Percentiles rank a stretch among this genome's conserved stretches.
phyloP scores from a whole-genome alignment of 1,140 invertebrate species.

The Archivesica marissinica region DNA sequence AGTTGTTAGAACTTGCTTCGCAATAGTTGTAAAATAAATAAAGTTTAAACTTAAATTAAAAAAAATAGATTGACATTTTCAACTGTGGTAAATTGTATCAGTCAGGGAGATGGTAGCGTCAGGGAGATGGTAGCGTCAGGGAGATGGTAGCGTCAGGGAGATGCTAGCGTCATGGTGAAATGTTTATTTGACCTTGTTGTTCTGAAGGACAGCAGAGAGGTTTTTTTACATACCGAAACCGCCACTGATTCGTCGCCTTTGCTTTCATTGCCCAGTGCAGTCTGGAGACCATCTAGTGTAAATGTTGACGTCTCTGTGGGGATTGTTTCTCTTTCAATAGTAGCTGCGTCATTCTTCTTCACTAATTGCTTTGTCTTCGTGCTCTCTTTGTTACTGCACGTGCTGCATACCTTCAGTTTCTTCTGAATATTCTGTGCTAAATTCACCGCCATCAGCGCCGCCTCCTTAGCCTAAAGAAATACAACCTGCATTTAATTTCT shows the following conservation, averaged over 20 bases:
- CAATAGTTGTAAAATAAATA: too few species aligned
- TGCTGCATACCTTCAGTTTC: slow-evolving; percentile 21
- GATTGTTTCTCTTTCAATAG: not conserved
- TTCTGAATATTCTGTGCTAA: slow-evolving; percentile 38
- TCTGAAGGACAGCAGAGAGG: not conserved
- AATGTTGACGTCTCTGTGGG: slow-evolving; percentile 15
- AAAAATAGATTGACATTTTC: too few species aligned
- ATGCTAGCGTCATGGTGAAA: too few species aligned
- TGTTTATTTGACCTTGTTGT: too few species aligned
- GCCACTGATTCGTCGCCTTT: not conserved
- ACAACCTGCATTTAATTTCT: too few species aligned
- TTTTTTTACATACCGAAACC: not conserved
- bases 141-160: not conserved
- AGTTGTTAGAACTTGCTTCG: too few species aligned
- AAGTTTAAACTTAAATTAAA: too few species aligned
- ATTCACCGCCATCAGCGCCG: slow-evolving; percentile 24
- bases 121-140: not conserved
- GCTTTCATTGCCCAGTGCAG: not conserved
- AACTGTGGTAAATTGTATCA: too few species aligned
- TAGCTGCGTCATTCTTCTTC: slow-evolving; percentile 24
- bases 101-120: not conserved
- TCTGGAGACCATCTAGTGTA: slow-evolving; percentile 5
- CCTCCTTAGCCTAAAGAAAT: slow-evolving; percentile 45
- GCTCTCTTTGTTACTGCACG: slow-evolving; percentile 30
- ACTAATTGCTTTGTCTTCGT: slow-evolving; percentile 41